Percentiles rank a stretch among this genome's conserved stretches.
phyloP scores from a whole-genome alignment of 2,888 invertebrate species.

The Barypeithes pellucidus region DNA sequence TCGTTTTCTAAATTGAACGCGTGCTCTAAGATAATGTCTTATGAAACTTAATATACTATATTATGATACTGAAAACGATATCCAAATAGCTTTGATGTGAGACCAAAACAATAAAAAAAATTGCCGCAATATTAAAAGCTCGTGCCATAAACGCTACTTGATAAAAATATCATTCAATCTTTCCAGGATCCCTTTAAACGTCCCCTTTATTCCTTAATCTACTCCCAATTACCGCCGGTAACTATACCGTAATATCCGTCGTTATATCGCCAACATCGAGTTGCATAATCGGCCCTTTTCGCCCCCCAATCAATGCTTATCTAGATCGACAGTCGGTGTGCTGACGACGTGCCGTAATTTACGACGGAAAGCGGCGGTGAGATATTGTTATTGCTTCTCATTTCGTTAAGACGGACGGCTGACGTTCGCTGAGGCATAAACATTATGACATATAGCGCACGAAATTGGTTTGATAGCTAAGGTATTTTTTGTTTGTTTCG shows the following conservation, averaged over 20 bases:
- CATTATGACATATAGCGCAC: not conserved
- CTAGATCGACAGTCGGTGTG: constrained; percentile 17
- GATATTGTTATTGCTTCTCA: constrained; percentile 24
- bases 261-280: constrained; percentile 3
- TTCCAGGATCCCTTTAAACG: not conserved
- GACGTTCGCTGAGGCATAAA: constrained; percentile 1
- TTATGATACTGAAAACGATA: too few species aligned
- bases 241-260: not conserved
- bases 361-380: constrained; percentile 10
- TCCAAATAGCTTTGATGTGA: too few species aligned
- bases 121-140: too few species aligned
- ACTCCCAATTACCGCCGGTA: constrained; percentile 5
- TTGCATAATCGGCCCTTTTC: not conserved
- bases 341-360: constrained; percentile 12
- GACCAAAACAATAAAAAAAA: too few species aligned
- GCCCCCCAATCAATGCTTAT: constrained; percentile 11
- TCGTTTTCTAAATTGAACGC: too few species aligned
- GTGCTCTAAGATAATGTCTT: too few species aligned
- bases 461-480: too few species aligned
- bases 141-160: too few species aligned
- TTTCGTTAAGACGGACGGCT: constrained; percentile 3
- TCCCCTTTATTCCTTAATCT: not conserved
- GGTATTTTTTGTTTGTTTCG: too few species aligned
- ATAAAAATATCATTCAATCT: too few species aligned
- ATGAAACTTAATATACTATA: too few species aligned